phyloP scores from a whole-genome alignment of 1,140 invertebrate species.

The Trichonephila clavipes region DNA sequence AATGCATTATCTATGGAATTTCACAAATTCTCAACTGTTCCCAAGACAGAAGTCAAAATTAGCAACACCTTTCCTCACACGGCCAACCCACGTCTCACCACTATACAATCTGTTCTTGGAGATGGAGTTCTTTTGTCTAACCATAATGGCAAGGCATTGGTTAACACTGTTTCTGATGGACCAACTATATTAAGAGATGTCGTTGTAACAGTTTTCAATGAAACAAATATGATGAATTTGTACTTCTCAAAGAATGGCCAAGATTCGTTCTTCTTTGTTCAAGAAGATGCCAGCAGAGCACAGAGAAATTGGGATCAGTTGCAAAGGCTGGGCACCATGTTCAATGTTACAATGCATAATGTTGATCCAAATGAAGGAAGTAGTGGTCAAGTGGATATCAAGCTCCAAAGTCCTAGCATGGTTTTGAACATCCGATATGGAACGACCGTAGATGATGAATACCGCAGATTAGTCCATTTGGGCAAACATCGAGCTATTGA shows the following conservation, averaged over 20 bases:
- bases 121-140: constrained; percentile 93
- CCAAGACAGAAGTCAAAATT: constrained; percentile 77
- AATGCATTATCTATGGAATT: constrained; percentile 75
- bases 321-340: constrained; percentile 86
- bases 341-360: constrained; percentile 92
- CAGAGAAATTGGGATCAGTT: constrained; percentile 93
- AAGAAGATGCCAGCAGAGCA: constrained; percentile 92
- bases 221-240: constrained; percentile 92
- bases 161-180: constrained; percentile 84
- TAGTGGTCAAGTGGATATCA: constrained; percentile 79
- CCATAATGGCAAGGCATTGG: constrained; percentile 80
- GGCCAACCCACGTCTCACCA: constrained; percentile 81
- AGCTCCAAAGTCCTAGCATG: constrained; percentile 81
- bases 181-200: constrained; percentile 94
- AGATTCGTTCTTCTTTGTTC: constrained; percentile 97
- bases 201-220: constrained; percentile 95
- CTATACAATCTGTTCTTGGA: constrained; percentile 90
- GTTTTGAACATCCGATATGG: constrained; percentile 87
- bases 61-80: constrained; percentile 82
- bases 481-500: constrained; percentile 91
- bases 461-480: constrained; percentile 92
- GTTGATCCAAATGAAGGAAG: constrained; percentile 75
- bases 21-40: constrained; percentile 76
- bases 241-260: constrained; percentile 94
- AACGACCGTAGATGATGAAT: constrained; percentile 92